phyloP scores from a whole-genome alignment of 2,113 vertebrate genomes.

The Rhea pennata region DNA sequence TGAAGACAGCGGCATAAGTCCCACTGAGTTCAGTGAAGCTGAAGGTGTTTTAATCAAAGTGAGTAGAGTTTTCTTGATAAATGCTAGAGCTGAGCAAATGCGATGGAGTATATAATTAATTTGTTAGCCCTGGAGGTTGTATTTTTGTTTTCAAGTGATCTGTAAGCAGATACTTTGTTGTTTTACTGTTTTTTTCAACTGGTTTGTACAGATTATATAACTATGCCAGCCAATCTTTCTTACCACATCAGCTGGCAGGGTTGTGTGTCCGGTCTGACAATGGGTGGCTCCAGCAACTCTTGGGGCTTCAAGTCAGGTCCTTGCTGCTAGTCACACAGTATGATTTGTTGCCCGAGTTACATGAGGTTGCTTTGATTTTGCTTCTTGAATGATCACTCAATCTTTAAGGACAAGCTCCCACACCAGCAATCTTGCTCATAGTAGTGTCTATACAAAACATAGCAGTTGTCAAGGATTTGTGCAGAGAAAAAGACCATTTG shows the following conservation, averaged over 20 bases:
- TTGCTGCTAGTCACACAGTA: not conserved
- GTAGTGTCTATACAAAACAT: not conserved
- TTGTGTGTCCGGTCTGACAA: not conserved
- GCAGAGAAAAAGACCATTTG: not conserved
- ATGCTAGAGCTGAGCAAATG: not conserved
- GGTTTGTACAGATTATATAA: not conserved
- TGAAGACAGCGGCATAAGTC: not conserved
- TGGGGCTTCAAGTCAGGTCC: not conserved
- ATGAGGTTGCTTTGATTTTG: not conserved
- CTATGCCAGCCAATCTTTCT: not conserved
- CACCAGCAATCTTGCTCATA: not conserved
- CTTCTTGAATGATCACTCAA: not conserved
- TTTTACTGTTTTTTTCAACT: not conserved
- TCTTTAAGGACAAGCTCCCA: not conserved
- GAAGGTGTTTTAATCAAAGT: not conserved
- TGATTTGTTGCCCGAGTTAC: not conserved
- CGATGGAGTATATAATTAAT: not conserved
- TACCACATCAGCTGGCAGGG: not conserved
- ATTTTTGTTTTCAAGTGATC: not conserved
- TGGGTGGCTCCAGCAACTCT: not conserved
- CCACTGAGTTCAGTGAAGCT: not conserved
- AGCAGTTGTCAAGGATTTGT: not conserved
- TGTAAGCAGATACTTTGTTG: not conserved
- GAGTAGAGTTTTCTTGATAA: not conserved
- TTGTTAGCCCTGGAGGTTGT: not conserved